Conservation (phyloP, 2,797 vertebrate genomes). For the Phylloscopus collybita region DNA sequence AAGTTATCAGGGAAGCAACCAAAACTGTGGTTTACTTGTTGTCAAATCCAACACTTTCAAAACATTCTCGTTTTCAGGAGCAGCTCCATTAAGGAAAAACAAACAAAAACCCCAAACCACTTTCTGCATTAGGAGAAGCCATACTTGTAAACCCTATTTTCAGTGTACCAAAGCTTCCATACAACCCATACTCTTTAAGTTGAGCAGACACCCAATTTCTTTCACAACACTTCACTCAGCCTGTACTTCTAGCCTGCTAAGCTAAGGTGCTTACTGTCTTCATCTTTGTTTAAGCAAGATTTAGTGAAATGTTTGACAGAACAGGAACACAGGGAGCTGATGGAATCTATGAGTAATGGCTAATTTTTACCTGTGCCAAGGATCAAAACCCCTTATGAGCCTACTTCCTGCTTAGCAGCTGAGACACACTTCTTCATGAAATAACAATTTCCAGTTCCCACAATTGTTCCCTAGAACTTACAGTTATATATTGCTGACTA, state of each 20-base stretch:
- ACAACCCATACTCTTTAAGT: neutral
- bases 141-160: neutral
- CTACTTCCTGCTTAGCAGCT: neutral
- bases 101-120: neutral
- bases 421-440: neutral
- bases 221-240: neutral
- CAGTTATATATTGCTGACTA: neutral
- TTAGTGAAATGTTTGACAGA: neutral
- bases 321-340: neutral
- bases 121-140: neutral
- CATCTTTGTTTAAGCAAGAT: neutral
- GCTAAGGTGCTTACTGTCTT: neutral
- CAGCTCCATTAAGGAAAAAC: neutral
- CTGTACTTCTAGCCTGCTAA: neutral
- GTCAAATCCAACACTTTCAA: neutral
- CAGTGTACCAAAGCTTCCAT: neutral
- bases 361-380: neutral
- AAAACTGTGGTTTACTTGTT: neutral
- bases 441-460: neutral
- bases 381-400: neutral
- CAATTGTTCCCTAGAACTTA: neutral
- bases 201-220: neutral
- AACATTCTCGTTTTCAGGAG: neutral
- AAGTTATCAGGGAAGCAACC: neutral
- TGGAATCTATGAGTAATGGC: neutral